Base-by-base conservation (phyloP, 2,797 vertebrate species). In the Nyctalus aviator region DNA sequence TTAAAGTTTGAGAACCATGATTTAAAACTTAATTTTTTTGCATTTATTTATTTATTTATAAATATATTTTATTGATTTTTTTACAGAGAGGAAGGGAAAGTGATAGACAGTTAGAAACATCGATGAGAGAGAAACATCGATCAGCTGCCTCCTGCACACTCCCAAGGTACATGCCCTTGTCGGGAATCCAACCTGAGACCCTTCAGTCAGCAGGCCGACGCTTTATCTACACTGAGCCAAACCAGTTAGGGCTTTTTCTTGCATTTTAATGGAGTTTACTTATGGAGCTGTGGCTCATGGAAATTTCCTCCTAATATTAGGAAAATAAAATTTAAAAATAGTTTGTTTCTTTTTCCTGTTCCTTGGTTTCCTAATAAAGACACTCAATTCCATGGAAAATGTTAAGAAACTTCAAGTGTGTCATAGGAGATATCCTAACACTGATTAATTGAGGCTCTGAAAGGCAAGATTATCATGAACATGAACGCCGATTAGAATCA, bases 301-400 rank as follows among this genome's bases (percentile, higher is more conserved):
- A 94, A 96, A 95, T 96, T 97, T 96, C 87, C 90, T 88, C 46
- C 71, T 41, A 57, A 81, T 94, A 94, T 77, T 50, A 86, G 91
- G 92, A 97, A 90, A 95, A 95, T 83, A 83, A 77, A 83, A 75
- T 66, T 86, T 84, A 86, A 94, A 97, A 97, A 95, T 90, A 95
- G 88, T 30, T 44, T 72, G 35, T 93, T 97, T 94, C 71, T 95
- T 69, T 93, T 96, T 95, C 82, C 57, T 92, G 72, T 75, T 92
- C 72, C 73, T 93, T 32, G 84, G 48, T 86, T 92, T 95, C 46
- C 62, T 88, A 77, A 37, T 18, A 46, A 95, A 88, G 37, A 44
- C 30, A 71, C 57, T 93, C 37, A 62, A 35, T 62, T 94, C 59
- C 82, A 77, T 50, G 95, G 95, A 95, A 96, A 96, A 95, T 88